These are phyloP conservation scores for Alethe castanea DNA, from an alignment of 2,113 vertebrate species.

Conservation along the genomic window DNA sequence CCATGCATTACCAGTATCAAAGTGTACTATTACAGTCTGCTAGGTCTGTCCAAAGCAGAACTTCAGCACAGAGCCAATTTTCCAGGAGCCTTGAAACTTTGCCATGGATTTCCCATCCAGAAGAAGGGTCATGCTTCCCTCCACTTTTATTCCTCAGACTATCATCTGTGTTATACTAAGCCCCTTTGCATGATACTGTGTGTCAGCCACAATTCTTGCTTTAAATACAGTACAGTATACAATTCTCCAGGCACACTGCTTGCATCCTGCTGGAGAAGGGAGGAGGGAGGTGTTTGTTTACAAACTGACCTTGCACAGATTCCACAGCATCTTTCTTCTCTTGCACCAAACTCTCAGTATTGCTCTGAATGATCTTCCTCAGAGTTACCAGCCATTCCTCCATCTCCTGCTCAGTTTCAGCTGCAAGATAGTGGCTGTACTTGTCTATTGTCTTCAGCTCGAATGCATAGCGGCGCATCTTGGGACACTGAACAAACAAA, in stretches of 20 bases:
- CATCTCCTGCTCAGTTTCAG: conserved; percentile 95
- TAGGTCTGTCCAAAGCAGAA: conserved; percentile 3
- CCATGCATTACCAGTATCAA: background rate
- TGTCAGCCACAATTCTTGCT: background rate
- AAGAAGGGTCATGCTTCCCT: background rate
- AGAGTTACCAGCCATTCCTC: conserved; percentile 93
- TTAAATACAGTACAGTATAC: background rate
- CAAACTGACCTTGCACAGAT: conserved; percentile 71
- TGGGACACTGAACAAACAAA: conserved; percentile 80
- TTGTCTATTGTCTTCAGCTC: conserved; percentile 96
- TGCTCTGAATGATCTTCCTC: conserved; percentile 90
- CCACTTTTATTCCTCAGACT: conserved; percentile 13
- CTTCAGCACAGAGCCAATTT: conserved; percentile 42
- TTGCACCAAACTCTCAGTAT: conserved; percentile 78
- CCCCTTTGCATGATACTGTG: background rate
- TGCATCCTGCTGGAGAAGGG: background rate
- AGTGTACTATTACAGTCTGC: background rate
- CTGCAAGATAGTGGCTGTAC: conserved; percentile 93
- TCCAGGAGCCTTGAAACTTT: conserved; percentile 53
- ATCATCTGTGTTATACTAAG: background rate
- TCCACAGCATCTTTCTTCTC: conserved; percentile 88
- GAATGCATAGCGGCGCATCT: conserved; percentile 91
- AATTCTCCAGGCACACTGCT: background rate
- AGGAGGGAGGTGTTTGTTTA: background rate
- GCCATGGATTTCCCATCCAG: conserved; percentile 44